Percentiles rank a stretch among this genome's conserved stretches.
Evolutionary conservation across 2,888 invertebrate genomes (phyloP).

Genomic region (Tupiocoris notatus): DNA sequence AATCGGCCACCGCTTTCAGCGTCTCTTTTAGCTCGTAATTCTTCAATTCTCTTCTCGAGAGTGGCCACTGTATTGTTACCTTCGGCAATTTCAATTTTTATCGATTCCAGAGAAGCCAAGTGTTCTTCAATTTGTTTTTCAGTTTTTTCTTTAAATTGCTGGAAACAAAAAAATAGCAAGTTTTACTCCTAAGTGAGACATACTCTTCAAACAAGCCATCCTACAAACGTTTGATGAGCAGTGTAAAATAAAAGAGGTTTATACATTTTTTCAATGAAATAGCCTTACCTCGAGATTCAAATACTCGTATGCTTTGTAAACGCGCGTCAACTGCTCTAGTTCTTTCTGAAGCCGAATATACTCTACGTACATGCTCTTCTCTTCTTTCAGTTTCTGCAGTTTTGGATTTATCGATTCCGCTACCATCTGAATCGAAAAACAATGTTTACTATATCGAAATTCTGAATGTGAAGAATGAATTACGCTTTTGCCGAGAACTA

Average conservation of each 20-base stretch:
- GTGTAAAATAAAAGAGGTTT: no score
- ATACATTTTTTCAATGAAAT: no score
- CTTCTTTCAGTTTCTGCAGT: conserved; percentile 78
- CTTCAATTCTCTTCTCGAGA: conserved; percentile 62
- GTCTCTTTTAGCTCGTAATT: conserved; percentile 65
- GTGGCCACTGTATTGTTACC: conserved; percentile 59
- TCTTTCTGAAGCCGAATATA: conserved; percentile 84
- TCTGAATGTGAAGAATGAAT: no score
- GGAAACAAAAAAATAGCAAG: not conserved
- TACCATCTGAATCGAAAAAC: conserved; percentile 65
- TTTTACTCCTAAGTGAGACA: no score
- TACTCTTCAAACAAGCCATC: no score
- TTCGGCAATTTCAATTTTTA: conserved; percentile 59
- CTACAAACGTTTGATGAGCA: no score
- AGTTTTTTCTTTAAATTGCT: conserved; percentile 13
- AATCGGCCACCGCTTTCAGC: conserved; percentile 69
- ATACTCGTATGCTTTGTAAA: conserved; percentile 73
- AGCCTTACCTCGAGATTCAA: conserved; percentile 59
- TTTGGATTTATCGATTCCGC: conserved; percentile 89
- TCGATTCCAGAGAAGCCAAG: conserved; percentile 58
- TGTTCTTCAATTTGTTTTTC: conserved; percentile 15
- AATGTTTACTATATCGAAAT: no score
- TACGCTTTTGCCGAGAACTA: conserved; percentile 42
- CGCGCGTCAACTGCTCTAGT: conserved; percentile 73
- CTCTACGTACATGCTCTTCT: conserved; percentile 79